These are phyloP conservation scores for Cebidichthys violaceus DNA, from an alignment of 2,113 vertebrate genomes.

Conservation along the genomic window DNA sequence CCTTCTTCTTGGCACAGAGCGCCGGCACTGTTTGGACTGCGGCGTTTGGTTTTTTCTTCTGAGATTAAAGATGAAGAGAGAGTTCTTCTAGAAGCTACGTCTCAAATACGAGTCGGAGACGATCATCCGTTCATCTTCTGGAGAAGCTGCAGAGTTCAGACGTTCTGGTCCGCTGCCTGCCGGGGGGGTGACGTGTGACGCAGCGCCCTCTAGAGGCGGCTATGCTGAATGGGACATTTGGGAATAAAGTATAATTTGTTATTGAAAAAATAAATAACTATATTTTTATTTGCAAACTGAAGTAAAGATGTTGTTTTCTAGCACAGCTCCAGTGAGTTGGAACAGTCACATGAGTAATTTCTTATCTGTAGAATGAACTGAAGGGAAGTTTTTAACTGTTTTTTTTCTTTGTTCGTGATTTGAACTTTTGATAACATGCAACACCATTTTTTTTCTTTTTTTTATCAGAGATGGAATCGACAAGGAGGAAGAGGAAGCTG, in stretches of 20 bases:
- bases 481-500: neutral
- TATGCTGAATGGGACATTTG: neutral
- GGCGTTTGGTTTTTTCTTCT: neutral
- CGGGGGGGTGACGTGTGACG: conserved; percentile 2
- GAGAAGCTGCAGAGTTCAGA: neutral
- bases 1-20: conserved; percentile 10
- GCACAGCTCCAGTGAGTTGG: no score
- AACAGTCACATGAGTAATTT: neutral
- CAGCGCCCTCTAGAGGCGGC: conserved; percentile 57
- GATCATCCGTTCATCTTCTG: neutral
- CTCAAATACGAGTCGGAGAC: neutral
- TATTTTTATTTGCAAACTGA: neutral
- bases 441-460: neutral
- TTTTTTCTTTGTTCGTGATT: neutral
- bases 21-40: neutral
- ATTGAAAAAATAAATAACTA: neutral
- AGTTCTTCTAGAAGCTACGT: neutral
- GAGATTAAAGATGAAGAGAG: neutral
- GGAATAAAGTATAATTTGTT: neutral
- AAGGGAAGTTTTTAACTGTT: neutral
- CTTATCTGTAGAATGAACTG: neutral
- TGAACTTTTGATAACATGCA: neutral
- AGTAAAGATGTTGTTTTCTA: neutral
- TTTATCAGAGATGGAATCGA: neutral
- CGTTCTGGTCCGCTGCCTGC: neutral